Percentiles rank a stretch among this genome's conserved stretches.
Evolutionary conservation across 2,888 invertebrate genomes (phyloP).

Genomic region (Aphelenchoides bicaudatus): DNA sequence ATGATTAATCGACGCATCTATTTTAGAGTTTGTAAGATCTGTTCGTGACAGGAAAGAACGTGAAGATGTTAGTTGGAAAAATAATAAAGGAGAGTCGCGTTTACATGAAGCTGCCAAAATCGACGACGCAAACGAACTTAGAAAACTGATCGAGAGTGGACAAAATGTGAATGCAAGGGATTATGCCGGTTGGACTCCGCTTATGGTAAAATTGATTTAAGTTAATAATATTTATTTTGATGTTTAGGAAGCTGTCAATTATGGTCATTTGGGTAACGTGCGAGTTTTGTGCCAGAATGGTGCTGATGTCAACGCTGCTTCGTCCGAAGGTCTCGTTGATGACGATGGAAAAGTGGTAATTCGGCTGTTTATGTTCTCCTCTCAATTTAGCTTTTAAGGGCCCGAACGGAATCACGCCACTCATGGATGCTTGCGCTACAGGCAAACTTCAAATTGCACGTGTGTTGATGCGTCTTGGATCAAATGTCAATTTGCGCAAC

Average conservation of each 20-base stretch:
- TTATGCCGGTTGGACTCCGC: conserved; percentile 5
- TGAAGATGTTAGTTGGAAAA: too few species aligned
- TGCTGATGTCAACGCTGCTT: background rate
- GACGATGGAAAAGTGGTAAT: background rate
- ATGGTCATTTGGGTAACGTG: background rate
- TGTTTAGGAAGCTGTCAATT: background rate
- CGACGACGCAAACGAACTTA: background rate
- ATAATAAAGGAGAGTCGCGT: background rate
- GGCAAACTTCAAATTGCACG: background rate
- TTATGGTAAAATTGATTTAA: background rate
- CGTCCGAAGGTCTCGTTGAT: conserved; percentile 1
- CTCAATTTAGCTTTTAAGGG: too few species aligned
- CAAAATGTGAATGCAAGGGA: background rate
- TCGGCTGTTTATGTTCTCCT: background rate
- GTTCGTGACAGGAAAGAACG: too few species aligned
- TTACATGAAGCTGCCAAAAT: background rate
- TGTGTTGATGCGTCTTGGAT: too few species aligned
- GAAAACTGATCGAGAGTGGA: background rate
- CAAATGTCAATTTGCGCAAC: background rate
- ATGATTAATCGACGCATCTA: too few species aligned
- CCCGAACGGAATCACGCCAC: background rate
- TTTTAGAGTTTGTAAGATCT: too few species aligned
- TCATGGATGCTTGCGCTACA: background rate
- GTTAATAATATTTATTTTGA: background rate
- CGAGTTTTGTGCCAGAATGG: background rate